phyloP scores from a whole-genome alignment of 2,888 invertebrate genomes.

The Dasypogon diadema region DNA sequence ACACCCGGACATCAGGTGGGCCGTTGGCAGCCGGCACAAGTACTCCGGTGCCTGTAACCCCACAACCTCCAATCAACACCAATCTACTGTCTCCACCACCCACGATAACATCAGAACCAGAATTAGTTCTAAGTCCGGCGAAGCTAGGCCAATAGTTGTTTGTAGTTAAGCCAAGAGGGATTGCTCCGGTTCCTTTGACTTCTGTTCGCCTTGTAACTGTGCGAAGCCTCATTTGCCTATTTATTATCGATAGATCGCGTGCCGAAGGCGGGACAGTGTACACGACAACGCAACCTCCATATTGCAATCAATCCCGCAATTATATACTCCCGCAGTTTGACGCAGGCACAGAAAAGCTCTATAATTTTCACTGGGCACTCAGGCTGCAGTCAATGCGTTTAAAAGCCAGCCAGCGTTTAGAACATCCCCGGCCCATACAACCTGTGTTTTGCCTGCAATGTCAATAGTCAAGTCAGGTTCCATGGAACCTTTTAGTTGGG shows the following conservation, averaged over 20 bases:
- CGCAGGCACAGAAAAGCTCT: not conserved
- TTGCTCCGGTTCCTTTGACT: not conserved
- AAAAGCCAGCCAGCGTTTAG: no score
- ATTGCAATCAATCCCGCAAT: conserved; percentile 46
- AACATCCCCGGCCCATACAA: no score
- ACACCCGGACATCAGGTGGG: conserved; percentile 59
- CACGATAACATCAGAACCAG: conserved; percentile 61
- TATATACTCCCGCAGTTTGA: conserved; percentile 40
- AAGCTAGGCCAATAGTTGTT: conserved; percentile 66
- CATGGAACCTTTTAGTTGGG: no score
- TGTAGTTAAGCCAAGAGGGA: conserved; percentile 7
- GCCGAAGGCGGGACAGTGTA: not conserved
- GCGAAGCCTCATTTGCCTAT: conserved; percentile 9
- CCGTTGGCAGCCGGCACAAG: conserved; percentile 61
- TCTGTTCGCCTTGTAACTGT: not conserved
- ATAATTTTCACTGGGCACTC: conserved; percentile 8
- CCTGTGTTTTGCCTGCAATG: no score
- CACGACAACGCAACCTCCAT: not conserved
- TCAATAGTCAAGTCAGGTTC: no score
- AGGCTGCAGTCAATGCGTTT: no score
- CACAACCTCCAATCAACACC: conserved; percentile 52
- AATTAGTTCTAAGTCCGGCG: conserved; percentile 68
- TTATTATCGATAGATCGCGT: conserved; percentile 37
- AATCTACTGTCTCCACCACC: conserved; percentile 47
- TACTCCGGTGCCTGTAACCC: conserved; percentile 52